phyloP scores from a whole-genome alignment of 2,888 invertebrate species.

The Globia sparganii region DNA sequence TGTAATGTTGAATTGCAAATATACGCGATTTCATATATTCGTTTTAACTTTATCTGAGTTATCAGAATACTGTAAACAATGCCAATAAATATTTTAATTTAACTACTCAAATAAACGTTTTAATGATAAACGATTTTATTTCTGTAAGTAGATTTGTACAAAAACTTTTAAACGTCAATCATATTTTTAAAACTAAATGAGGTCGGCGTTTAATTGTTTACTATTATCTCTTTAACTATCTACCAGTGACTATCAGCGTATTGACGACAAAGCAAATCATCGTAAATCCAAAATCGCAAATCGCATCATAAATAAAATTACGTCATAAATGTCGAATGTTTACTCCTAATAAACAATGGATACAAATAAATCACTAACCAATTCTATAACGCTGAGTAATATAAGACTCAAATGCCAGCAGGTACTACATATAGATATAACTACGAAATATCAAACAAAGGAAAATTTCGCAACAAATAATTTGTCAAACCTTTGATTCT shows the following conservation, averaged over 20 bases:
- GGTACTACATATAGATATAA: background rate
- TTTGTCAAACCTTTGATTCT: slow-evolving; percentile 49
- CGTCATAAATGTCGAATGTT: background rate
- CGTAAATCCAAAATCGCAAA: no score
- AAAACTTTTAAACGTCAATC: background rate
- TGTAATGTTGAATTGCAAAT: background rate
- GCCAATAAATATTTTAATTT: background rate
- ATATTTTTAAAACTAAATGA: no score
- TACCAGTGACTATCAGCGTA: background rate
- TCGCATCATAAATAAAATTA: no score
- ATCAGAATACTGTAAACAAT: background rate
- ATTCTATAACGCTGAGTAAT: slow-evolving; percentile 5
- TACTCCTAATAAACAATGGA: background rate
- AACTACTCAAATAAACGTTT: background rate
- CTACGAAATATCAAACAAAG: slow-evolving; percentile 21
- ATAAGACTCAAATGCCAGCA: background rate
- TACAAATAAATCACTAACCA: background rate
- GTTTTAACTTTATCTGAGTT: background rate
- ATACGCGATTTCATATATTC: background rate
- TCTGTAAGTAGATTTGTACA: background rate
- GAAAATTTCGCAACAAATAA: slow-evolving; percentile 31
- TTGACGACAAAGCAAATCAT: background rate
- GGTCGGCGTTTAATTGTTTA: background rate
- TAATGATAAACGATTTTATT: background rate
- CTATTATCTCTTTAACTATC: background rate